Base-by-base conservation (phyloP, 2,888 invertebrate genomes). In the Thysanoteuthis rhombus region DNA sequence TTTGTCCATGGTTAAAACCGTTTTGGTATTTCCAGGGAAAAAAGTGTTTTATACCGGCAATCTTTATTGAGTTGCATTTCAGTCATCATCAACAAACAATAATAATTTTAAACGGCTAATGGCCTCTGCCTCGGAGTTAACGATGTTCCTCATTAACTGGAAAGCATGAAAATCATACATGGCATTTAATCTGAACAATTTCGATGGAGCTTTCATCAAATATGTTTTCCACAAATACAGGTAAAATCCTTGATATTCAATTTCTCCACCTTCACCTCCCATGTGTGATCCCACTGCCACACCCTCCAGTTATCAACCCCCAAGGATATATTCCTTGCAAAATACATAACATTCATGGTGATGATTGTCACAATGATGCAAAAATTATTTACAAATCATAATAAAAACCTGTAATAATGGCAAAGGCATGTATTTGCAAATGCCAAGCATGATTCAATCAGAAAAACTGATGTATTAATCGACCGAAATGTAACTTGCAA, bases 281-380 rank as follows among this genome's bases (percentile, higher is more conserved):
- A 1, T n/a, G 0, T 8, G n/a, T 0, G n/a, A 12, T 12, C 10
- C 1, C 16, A 10, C 75, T 10, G 10, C n/a, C n/a, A 1, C 75
- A 75, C n/a, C 75, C 75, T 16, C 36, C n/a, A 75, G n/a, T 36
- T 5, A 75, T 36, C 75, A 10, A 75, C 75, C 19, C 12, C 36
- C 36, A 12, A 4, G 75, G n/a, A 16, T 10, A 75, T n/a, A n/a
- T 75, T 36, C 16, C n/a, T 75, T 75, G n/a, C 75, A n/a, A 75
- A 75, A 36, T 36, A 19, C 75, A 75, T 75, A n/a, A 75, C 75
- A 36, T 75, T 75, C 75, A 75, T 36, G 12, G 1, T n/a, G 36
- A n/a, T 75, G 25, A 52, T 52, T 22, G n/a, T 75, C 75, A 75
- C 75, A n/a, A 75, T n/a, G 75, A n/a, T 75, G n/a, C 36, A 2